Evolutionary conservation across 2,888 invertebrate genomes (phyloP).

Genomic region (Bellardia bayeri): DNA sequence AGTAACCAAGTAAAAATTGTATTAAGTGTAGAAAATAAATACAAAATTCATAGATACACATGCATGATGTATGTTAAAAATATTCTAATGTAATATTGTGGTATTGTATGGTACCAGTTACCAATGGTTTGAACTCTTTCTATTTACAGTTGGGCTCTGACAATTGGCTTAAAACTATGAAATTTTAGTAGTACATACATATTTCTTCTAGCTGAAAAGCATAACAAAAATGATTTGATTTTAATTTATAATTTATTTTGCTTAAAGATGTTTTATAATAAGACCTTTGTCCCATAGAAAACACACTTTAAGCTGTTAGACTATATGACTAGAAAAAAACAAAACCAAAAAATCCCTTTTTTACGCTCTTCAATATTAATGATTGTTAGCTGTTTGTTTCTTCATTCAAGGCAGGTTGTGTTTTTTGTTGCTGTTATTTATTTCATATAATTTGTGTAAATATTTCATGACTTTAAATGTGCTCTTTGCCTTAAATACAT

Average conservation of each 20-base stretch:
- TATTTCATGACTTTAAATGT: conserved; percentile 2
- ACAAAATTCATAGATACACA: neutral
- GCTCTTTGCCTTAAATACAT: neutral
- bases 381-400: neutral
- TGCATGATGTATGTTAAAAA: conserved; percentile 19
- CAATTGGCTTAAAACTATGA: conserved; percentile 11
- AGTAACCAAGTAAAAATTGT: conserved; percentile 9
- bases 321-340: neutral
- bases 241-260: conserved; percentile 18
- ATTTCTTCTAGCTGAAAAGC: neutral
- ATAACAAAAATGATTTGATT: neutral
- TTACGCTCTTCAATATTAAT: conserved; percentile 15
- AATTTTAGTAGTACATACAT: neutral
- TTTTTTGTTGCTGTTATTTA: neutral
- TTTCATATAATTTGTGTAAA: neutral
- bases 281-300: neutral
- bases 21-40: neutral
- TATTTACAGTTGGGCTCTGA: conserved; percentile 16
- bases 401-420: neutral
- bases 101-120: conserved; percentile 68
- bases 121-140: conserved; percentile 40
- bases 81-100: conserved; percentile 52
- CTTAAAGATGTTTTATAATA: neutral
- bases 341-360: neutral
- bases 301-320: neutral